Evolutionary conservation across 1,140 invertebrate genomes (phyloP).

Genomic region (Drosophila santomea): DNA sequence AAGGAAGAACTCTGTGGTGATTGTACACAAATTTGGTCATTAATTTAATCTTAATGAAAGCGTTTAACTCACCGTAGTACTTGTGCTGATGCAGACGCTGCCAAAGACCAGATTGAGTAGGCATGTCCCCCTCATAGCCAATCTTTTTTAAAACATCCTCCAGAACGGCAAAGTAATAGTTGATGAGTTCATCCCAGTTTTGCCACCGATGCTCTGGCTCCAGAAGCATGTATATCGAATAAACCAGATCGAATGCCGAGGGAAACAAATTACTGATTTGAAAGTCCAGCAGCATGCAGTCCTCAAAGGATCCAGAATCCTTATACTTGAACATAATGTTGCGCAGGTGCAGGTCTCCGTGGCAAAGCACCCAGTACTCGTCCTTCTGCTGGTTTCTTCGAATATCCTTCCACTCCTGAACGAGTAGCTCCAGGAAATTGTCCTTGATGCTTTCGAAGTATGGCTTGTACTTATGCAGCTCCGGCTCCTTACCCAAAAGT

Average conservation of each 20-base stretch:
- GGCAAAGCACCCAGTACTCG: slow-evolving; percentile 20
- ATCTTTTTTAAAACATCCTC: slow-evolving; percentile 31
- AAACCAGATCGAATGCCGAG: slow-evolving; percentile 44
- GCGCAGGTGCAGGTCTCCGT: slow-evolving; percentile 55
- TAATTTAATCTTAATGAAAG: neutral
- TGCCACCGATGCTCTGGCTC: slow-evolving; percentile 20
- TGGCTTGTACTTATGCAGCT: slow-evolving; percentile 25
- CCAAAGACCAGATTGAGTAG: slow-evolving; percentile 21
- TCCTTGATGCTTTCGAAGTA: slow-evolving; percentile 23
- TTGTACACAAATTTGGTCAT: too few species aligned
- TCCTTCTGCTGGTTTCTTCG: slow-evolving; percentile 1
- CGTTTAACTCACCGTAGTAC: slow-evolving; percentile 20
- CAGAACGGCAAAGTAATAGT: slow-evolving; percentile 44
- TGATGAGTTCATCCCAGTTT: slow-evolving; percentile 25
- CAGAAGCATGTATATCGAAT: slow-evolving; percentile 54
- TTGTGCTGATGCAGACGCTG: slow-evolving; percentile 26
- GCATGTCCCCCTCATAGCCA: slow-evolving; percentile 41
- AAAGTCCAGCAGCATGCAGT: slow-evolving; percentile 59
- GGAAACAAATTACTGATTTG: slow-evolving; percentile 56
- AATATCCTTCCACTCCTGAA: slow-evolving; percentile 4
- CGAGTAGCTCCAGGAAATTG: slow-evolving; percentile 4
- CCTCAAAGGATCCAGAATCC: slow-evolving; percentile 14
- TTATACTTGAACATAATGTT: slow-evolving; percentile 68
- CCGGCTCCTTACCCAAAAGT: slow-evolving; percentile 24
- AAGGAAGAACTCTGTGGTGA: slow-evolving; percentile 21